Base-by-base conservation (phyloP, 2,113 vertebrate genomes). In the Pontoporia blainvillei region DNA sequence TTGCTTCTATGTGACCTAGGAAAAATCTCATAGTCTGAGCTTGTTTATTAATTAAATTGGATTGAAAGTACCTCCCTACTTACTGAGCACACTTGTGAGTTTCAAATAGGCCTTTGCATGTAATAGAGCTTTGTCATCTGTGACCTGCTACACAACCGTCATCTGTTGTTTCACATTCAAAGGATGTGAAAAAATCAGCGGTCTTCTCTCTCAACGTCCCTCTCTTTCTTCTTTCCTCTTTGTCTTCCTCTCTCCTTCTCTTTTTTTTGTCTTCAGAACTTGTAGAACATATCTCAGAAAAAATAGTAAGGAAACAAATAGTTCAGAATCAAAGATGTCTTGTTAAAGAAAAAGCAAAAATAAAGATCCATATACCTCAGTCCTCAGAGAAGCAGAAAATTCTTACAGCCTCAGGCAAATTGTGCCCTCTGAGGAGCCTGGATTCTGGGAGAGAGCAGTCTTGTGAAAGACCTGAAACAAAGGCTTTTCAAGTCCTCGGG, bases 391-490 rank as follows among this genome's bases (percentile, higher is more conserved):
- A 81, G 86, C 75, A 87, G 91, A 75, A 82, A 64, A 78, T 89
- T 84, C 52, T 71, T 88, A 34, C n/a, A 86, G 75, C 72, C 83
- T 67, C 25, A 64, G 67, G 59, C 86, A 71, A 91, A 86, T 27
- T 79, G 67, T 93, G 62, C 36, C 57, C 41, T 93, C 17, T 4
- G 86, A 64, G 83, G 61, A 86, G 87, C 14, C 67, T 75, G 61
- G 41, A 81, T 73, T 82, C 49, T 61, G 66, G 86, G 61, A 67
- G 72, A 90, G 18, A 46, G 57, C 29, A 75, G 67, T 17, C 67
- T 94, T 73, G 69, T 90, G 84, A 90, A 97, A 90, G 92, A 69
- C 59, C 57, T 15, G 61, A 88, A 96, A 94, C 64, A 96, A 94
- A 97, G 75, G 75, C 71, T 69, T 97, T 95, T 91, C 76, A 97